phyloP scores from a whole-genome alignment of 2,113 vertebrate species.

The Neodon shergylaensis region DNA sequence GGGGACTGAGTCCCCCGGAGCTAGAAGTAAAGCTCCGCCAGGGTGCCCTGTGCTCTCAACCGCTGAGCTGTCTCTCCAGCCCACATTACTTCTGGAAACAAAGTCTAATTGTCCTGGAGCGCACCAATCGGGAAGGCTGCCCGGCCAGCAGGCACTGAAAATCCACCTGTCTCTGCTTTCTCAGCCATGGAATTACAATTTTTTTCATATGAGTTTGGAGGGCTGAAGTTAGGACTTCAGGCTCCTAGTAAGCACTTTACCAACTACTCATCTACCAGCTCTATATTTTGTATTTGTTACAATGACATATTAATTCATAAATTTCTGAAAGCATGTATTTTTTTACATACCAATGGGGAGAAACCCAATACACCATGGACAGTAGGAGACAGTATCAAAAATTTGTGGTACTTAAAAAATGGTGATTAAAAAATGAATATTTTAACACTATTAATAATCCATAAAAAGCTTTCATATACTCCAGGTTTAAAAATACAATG shows the following conservation, averaged over 20 bases:
- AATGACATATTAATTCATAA: not conserved
- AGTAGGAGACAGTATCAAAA: not conserved
- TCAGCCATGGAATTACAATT: not conserved
- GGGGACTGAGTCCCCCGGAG: not conserved
- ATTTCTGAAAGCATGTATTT: conserved; percentile 32
- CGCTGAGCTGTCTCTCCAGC: not conserved
- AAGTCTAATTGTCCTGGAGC: not conserved
- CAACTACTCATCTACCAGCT: not conserved
- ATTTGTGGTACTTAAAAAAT: conserved; percentile 39
- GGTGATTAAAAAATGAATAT: not conserved
- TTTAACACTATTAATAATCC: conserved; percentile 43
- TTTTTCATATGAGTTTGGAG: not conserved
- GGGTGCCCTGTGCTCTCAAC: not conserved
- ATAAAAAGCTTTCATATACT: not conserved
- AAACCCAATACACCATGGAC: not conserved
- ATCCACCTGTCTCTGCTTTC: not conserved
- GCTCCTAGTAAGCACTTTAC: not conserved
- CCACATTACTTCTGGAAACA: not conserved
- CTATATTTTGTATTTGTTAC: not conserved
- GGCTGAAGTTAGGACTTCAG: not conserved
- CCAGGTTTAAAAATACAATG: conserved; percentile 33
- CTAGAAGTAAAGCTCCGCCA: not conserved
- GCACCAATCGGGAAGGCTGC: not conserved
- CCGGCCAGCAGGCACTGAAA: not conserved
- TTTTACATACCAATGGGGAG: not conserved